Conservation (phyloP, 1,140 invertebrate genomes). For the Metopolophium dirhodum region DNA sequence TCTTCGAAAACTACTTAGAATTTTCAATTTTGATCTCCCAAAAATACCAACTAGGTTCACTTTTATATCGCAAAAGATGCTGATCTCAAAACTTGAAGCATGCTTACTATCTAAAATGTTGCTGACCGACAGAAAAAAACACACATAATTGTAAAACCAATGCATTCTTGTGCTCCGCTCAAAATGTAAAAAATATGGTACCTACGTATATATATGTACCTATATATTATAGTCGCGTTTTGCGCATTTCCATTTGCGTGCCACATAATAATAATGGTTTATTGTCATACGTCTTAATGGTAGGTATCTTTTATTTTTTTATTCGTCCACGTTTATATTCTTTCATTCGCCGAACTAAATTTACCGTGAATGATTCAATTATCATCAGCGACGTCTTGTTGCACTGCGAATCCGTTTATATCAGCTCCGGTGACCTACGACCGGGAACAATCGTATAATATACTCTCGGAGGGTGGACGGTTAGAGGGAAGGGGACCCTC, state of each 20-base stretch:
- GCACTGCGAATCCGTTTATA: background rate
- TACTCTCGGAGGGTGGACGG: background rate
- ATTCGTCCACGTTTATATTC: background rate
- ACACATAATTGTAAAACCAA: too few species aligned
- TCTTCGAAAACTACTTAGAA: too few species aligned
- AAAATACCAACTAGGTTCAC: too few species aligned
- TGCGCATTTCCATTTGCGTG: background rate
- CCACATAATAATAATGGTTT: background rate
- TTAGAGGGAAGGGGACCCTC: background rate
- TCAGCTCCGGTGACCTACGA: conserved; percentile 19
- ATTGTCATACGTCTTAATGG: background rate
- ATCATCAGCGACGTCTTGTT: conserved; percentile 3
- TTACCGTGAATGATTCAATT: conserved; percentile 24
- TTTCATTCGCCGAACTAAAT: background rate
- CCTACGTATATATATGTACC: too few species aligned
- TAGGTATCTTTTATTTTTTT: background rate
- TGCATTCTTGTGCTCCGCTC: too few species aligned
- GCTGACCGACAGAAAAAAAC: too few species aligned
- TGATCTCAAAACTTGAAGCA: too few species aligned
- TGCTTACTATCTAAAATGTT: too few species aligned
- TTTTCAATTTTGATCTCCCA: too few species aligned
- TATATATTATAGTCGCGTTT: background rate
- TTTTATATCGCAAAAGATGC: too few species aligned
- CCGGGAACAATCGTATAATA: background rate
- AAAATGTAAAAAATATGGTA: too few species aligned